Base-by-base conservation (phyloP, 2,797 vertebrate genomes). In the Cyprinodon diabolis region DNA sequence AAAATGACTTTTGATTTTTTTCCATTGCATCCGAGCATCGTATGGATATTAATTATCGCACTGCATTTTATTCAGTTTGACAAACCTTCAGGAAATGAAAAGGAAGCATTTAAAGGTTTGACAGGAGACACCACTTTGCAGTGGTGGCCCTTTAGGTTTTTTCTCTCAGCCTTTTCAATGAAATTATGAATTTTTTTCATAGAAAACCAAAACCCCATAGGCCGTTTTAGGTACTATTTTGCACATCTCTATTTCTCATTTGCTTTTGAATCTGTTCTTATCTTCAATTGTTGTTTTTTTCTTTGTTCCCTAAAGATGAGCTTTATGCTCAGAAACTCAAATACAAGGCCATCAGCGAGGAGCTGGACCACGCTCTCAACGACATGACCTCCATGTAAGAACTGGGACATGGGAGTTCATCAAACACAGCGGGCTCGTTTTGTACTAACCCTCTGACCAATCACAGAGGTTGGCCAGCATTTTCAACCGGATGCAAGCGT, bases 281-380 rank as follows among this genome's bases (percentile, higher is more conserved):
- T 45, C 9, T 45, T 84, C 82, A 71, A 7, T 56, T 6, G 23
- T 67, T 66, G 79, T 4, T 72, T 71, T 13, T 79, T 37, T 75
- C 30, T 80, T 47, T 84, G 54, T 84, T 69, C 49, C 81, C 40
- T 68, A 74, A 10, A 98, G 96, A 97, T 21, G 95, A 98, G 93
- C 95, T 98, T 4, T 97, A 97, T 1, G 94, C 96, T 86, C 96
- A 97, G 94, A 98, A 98, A 93, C 96, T 98, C 76, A 97, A 97
- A 94, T 96, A 97, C 95, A 98, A 97, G 92, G 96, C 96, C 43
- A 96, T 97, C 95, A 97, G 96, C 17, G 95, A 98, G 92, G 96
- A 97, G 93, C 92, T 97, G 75, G 96, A 96, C 93, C 96, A 96
- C 77, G 96, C 96, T 52, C 96, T 98, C 85, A 96, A 96, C 82